Base-by-base conservation (phyloP, 30 jellyfish, hydroid and myxozoan species). In the Turritopsis dohrnii region DNA sequence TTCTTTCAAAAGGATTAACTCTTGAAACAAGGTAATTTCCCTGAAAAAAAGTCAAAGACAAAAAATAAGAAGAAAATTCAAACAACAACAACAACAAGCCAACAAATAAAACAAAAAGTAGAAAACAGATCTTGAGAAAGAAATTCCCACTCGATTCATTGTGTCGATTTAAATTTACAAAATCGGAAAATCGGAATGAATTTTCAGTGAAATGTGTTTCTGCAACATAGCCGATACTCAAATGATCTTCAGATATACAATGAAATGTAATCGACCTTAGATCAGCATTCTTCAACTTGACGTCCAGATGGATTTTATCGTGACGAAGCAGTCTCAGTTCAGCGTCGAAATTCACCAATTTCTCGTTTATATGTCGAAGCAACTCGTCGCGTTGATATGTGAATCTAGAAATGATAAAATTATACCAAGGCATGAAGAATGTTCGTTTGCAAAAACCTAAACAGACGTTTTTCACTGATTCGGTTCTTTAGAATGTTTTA, bases 221-320 rank as follows among this genome's bases (percentile, higher is more conserved):
- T 41, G 5, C 13, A 41, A 41, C 60, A 41, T 41, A 41, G 60
- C 5, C 13, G 60, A 13, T 41, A 41, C 13, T 41, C 9, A 13
- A 41, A 41, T 5, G 60, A 41, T 3, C 13, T 41, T 41, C 60
- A 41, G 60, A 41, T 5, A 41, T 41, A 3, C 5, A 41, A n/a
- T n/a, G 60, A 3, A 75, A 75, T 21, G 17, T 69, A 30, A 76
- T 84, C 16, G 66, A 93, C 98, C 96, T 88, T 21, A 93, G 89
- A 26, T 93, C 96, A 54, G 98, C 98, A 79, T 88, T 93, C 82
- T 93, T 93, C 87, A 93, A 71, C 22, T 80, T 95, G 53, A 86
- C 96, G 71, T 93, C 98, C 71, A 93, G 71, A 53, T 60, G 92
- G 13, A 88, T 76, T 86, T 93, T 93, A 21, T 88, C 95, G 24